These are phyloP conservation scores for Dioctria rufipes DNA, from an alignment of 2,888 invertebrate genomes.

Conservation along the genomic window DNA sequence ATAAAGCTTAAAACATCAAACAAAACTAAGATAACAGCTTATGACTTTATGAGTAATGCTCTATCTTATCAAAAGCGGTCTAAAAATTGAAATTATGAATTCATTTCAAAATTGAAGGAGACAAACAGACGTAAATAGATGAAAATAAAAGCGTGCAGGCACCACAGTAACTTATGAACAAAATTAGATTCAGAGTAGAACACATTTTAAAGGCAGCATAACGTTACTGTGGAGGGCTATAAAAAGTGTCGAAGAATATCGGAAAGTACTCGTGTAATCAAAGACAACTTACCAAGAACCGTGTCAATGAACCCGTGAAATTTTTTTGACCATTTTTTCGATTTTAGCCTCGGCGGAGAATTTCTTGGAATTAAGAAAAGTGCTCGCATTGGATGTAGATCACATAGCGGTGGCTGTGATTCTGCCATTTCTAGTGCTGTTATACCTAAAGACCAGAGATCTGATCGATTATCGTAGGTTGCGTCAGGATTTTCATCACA, in stretches of 20 bases:
- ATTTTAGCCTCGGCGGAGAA: slow-evolving; percentile 96
- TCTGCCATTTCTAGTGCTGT: slow-evolving; percentile 99
- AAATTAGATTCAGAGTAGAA: no score
- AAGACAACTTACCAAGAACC: slow-evolving; percentile 76
- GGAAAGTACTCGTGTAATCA: neutral
- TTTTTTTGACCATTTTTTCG: slow-evolving; percentile 98
- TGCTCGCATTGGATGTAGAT: slow-evolving; percentile 99
- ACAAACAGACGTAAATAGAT: neutral
- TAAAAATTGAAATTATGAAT: neutral
- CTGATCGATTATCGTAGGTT: slow-evolving; percentile 98
- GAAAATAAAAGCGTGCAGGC: no score
- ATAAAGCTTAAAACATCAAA: no score
- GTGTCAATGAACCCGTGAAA: slow-evolving; percentile 99
- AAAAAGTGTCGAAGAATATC: neutral
- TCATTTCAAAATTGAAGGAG: slow-evolving; percentile 1
- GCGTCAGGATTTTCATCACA: slow-evolving; percentile 99
- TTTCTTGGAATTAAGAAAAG: slow-evolving; percentile 98
- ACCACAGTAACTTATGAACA: no score
- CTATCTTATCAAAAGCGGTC: no score
- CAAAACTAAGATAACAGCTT: no score
- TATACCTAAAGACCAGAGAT: slow-evolving; percentile 94
- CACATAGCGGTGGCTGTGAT: slow-evolving; percentile 98
- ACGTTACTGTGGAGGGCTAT: neutral
- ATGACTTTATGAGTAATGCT: no score
- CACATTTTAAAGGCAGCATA: no score